A percentile compares a stretch with the other conserved stretches of the same genome.
phyloP scores from a whole-genome alignment of 2,888 invertebrate genomes.

The Sinohyriopsis cumingii region DNA sequence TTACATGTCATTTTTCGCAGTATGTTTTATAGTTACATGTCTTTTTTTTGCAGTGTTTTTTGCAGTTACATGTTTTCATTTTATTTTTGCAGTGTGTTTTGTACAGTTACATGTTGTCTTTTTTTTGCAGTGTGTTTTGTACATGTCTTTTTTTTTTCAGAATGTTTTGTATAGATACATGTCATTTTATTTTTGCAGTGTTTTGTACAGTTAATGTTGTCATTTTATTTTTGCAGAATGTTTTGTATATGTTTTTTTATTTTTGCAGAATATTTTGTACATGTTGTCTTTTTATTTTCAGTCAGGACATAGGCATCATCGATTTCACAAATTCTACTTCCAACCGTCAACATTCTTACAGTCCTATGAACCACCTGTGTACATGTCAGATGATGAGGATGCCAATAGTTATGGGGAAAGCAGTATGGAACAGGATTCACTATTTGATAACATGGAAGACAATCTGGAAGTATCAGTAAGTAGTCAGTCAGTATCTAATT shows the following conservation, averaged over 20 bases:
- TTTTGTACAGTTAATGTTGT: no score
- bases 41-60: constrained; percentile 3
- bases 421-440: constrained; percentile 4
- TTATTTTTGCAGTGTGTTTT: constrained; percentile 1
- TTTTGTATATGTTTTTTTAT: no score
- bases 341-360: constrained; percentile 89
- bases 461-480: constrained; percentile 20
- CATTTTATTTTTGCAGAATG: not conserved
- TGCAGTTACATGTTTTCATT: not conserved
- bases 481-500: not conserved
- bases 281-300: constrained; percentile 16
- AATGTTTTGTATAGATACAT: no score
- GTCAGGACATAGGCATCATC: constrained; percentile 69
- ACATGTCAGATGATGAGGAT: constrained; percentile 80
- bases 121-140: constrained; percentile 18
- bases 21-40: no score
- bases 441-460: constrained; percentile 14
- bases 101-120: not conserved
- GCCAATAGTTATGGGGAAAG: constrained; percentile 38
- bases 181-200: constrained; percentile 6
- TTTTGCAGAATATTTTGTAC: not conserved
- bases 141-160: constrained; percentile 4
- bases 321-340: constrained; percentile 71
- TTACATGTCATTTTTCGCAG: constrained; percentile 2
- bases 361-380: constrained; percentile 84